Evolutionary conservation across 2,113 vertebrate genomes (phyloP).

Genomic region (Platichthys stellatus): DNA sequence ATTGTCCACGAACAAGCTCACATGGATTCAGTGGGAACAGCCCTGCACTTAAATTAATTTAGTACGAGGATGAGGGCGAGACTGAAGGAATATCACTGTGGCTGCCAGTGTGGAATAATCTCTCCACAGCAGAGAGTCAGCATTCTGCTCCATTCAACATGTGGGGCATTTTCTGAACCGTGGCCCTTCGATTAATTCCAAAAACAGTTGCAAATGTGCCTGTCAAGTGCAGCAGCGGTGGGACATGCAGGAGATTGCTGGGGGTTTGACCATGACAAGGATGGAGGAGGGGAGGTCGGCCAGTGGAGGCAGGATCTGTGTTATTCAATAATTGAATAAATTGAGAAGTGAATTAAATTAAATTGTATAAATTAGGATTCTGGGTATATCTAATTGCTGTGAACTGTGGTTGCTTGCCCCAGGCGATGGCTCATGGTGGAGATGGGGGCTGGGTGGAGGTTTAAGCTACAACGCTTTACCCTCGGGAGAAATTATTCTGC

Average conservation of each 20-base stretch:
- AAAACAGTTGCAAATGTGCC: conserved; percentile 51
- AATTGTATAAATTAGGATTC: conserved; percentile 69
- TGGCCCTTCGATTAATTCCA: conserved; percentile 39
- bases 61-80: conserved; percentile 2
- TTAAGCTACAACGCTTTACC: conserved; percentile 5
- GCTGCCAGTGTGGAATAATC: conserved; percentile 55
- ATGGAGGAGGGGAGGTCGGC: conserved; percentile 14
- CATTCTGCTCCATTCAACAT: conserved; percentile 50
- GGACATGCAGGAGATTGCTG: conserved; percentile 41
- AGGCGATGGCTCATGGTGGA: conserved; percentile 30
- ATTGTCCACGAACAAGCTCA: conserved; percentile 12
- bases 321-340: conserved; percentile 65
- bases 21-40: conserved; percentile 24
- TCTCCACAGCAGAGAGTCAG: conserved; percentile 45
- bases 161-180: conserved; percentile 43
- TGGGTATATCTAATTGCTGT: conserved; percentile 63
- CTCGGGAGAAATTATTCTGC: conserved; percentile 32
- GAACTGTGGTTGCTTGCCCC: conserved; percentile 47
- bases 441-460: conserved; percentile 40
- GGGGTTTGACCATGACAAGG: conserved; percentile 27
- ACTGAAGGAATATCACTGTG: conserved; percentile 24
- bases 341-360: conserved; percentile 62
- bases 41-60: conserved; percentile 35
- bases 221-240: conserved; percentile 39
- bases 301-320: conserved; percentile 23